Conservation (phyloP, 2,113 vertebrate genomes). For the Toxotes jaculatrix region DNA sequence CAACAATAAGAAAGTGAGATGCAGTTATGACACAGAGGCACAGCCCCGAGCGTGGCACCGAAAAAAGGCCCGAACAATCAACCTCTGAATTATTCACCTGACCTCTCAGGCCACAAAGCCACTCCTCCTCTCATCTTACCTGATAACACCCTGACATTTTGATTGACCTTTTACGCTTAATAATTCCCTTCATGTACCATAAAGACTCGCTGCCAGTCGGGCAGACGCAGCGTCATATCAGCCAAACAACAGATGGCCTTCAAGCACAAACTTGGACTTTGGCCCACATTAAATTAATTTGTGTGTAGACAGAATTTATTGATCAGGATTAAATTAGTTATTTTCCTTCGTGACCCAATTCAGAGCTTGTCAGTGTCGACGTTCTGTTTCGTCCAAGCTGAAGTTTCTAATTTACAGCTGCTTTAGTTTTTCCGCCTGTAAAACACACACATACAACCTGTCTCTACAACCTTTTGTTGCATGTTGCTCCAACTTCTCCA, state of each 20-base stretch:
- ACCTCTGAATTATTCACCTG: constrained; percentile 82
- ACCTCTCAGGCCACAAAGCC: constrained; percentile 68
- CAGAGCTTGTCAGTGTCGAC: not conserved
- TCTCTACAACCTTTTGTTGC: too few species aligned
- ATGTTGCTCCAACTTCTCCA: too few species aligned
- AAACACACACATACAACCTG: not conserved
- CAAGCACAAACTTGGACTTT: not conserved
- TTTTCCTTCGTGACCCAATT: not conserved
- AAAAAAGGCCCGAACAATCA: constrained; percentile 73
- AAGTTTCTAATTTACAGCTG: not conserved
- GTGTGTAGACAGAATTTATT: too few species aligned
- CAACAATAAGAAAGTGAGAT: constrained; percentile 48
- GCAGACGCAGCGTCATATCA: not conserved
- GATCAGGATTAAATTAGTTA: too few species aligned
- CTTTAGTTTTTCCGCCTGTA: not conserved
- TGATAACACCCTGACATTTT: constrained; percentile 72
- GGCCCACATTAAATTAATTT: not conserved
- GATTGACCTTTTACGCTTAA: constrained; percentile 68
- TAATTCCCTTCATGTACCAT: constrained; percentile 3
- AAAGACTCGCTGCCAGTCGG: not conserved
- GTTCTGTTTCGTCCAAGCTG: not conserved
- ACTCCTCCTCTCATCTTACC: constrained; percentile 79
- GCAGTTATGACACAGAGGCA: constrained; percentile 50
- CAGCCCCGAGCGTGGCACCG: constrained; percentile 31
- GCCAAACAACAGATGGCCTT: not conserved